Evolutionary conservation across 2,888 invertebrate species (phyloP).

Genomic region (Rhaphigaster nebulosa): DNA sequence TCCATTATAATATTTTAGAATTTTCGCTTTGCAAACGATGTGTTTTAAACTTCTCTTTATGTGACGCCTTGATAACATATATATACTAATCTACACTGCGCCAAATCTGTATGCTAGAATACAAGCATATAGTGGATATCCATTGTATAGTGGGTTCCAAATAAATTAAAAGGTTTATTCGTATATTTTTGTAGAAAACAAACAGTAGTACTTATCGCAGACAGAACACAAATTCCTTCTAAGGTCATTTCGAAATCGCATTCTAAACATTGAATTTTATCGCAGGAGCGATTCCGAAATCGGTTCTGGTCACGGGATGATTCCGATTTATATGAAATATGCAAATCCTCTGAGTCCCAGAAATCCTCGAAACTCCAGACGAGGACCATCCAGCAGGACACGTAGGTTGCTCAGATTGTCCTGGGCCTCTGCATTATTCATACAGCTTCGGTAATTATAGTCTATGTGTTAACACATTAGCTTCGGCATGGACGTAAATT

Average conservation of each 20-base stretch:
- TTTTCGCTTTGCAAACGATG: too few relatives aligned
- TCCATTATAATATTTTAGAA: too few relatives aligned
- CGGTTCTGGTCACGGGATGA: not conserved
- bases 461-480: slow-evolving; percentile 49
- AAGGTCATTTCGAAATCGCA: not conserved
- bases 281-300: not conserved
- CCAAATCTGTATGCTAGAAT: too few relatives aligned
- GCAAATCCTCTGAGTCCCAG: not conserved
- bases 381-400: not conserved
- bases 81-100: too few relatives aligned
- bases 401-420: slow-evolving; percentile 39
- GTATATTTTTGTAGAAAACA: not conserved
- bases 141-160: too few relatives aligned
- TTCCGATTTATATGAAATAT: slow-evolving; percentile 30
- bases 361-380: not conserved
- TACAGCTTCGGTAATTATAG: slow-evolving; percentile 4
- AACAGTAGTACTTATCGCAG: not conserved
- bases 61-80: too few relatives aligned
- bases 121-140: too few relatives aligned
- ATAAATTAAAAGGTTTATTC: too few relatives aligned
- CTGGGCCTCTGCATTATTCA: slow-evolving; percentile 7
- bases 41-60: too few relatives aligned
- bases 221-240: not conserved
- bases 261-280: not conserved
- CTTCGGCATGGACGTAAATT: slow-evolving; percentile 41